These are phyloP conservation scores for Leptinotarsa tumamoca DNA, from an alignment of 2,888 invertebrate species.

Conservation along the genomic window DNA sequence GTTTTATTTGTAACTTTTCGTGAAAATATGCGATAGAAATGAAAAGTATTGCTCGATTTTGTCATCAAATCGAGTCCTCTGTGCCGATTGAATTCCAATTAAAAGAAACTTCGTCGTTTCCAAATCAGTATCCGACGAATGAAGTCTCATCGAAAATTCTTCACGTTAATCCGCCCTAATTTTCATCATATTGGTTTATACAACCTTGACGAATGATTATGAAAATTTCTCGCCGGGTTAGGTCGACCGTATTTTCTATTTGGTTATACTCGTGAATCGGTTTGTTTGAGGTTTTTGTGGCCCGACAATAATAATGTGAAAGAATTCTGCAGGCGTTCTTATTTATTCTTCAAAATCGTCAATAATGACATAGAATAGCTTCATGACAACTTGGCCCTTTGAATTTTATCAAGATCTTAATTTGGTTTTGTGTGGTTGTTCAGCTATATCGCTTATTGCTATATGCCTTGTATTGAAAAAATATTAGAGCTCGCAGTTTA, in stretches of 20 bases:
- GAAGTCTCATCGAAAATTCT: conserved; percentile 25
- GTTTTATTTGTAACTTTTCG: not conserved
- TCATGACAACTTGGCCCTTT: too few species aligned
- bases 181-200: conserved; percentile 29
- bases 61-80: conserved; percentile 5
- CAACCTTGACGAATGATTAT: conserved; percentile 15
- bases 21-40: not conserved
- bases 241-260: conserved; percentile 5
- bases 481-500: too few species aligned
- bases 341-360: too few species aligned
- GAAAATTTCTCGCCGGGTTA: conserved; percentile 7
- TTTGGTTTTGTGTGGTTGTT: too few species aligned
- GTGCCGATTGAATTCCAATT: conserved; percentile 30
- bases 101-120: conserved; percentile 27
- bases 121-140: conserved; percentile 24
- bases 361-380: too few species aligned
- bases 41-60: not conserved
- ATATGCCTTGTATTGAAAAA: too few species aligned
- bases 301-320: too few species aligned
- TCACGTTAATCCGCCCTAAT: conserved; percentile 29
- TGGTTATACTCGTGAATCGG: not conserved
- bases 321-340: too few species aligned
- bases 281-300: not conserved
- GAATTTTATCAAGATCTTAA: too few species aligned
- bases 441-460: too few species aligned